Evolutionary conservation across 30 jellyfish, hydroid and myxozoan genomes (phyloP).

Genomic region (Nemopilema nomurai): DNA sequence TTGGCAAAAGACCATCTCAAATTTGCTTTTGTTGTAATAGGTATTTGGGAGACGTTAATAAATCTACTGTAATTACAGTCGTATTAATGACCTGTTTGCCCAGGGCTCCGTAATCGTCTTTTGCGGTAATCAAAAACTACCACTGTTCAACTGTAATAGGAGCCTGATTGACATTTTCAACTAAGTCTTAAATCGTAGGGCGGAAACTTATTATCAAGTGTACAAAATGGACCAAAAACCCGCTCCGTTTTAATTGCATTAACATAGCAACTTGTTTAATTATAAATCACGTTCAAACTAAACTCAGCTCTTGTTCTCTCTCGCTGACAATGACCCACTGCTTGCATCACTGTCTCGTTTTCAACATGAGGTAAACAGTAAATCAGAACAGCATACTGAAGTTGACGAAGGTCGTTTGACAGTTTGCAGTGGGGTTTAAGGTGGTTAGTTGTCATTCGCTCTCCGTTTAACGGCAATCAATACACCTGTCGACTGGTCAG

Average conservation of each 20-base stretch:
- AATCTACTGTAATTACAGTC: conserved; percentile 3
- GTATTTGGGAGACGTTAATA: neutral
- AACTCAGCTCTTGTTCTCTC: neutral
- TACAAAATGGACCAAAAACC: neutral
- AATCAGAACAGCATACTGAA: neutral
- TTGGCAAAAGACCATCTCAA: neutral
- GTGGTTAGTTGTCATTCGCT: too few relatives aligned
- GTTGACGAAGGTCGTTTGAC: too few relatives aligned
- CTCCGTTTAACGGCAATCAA: too few relatives aligned
- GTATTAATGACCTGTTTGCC: conserved; percentile 7
- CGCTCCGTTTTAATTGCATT: conserved; percentile 3
- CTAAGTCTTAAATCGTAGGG: conserved; percentile 1
- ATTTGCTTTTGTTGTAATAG: neutral
- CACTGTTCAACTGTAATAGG: neutral
- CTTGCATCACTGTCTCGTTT: neutral
- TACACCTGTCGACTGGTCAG: too few relatives aligned
- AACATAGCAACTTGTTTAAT: neutral
- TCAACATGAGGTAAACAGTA: neutral
- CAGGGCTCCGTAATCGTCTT: neutral
- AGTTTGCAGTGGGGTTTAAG: too few relatives aligned
- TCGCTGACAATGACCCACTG: neutral
- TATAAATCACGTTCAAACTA: neutral
- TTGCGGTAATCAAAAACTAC: neutral
- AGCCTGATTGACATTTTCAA: neutral
- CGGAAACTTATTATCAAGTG: conserved; percentile 2